Percentiles rank a stretch among this genome's conserved stretches.
These are phyloP conservation scores for Chymomyza procnemis DNA, from an alignment of 2,888 invertebrate genomes.

Conservation along the genomic window DNA sequence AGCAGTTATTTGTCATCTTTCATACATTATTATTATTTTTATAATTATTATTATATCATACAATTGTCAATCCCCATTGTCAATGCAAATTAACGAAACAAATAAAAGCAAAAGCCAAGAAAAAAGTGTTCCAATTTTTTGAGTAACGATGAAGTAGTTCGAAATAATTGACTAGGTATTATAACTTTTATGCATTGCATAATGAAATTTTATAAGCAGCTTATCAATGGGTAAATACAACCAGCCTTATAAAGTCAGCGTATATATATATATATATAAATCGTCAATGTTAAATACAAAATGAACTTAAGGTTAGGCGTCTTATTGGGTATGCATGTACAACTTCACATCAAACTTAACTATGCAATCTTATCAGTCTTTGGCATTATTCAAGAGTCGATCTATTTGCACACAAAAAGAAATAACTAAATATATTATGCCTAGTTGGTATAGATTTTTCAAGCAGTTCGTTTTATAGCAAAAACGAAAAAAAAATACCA, in stretches of 20 bases:
- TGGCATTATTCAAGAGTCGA: conserved; percentile 22
- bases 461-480: not conserved
- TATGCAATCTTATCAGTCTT: conserved; percentile 55
- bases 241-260: not conserved
- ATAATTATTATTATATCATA: not conserved
- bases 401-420: conserved; percentile 22
- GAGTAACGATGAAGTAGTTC: no score
- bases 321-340: conserved; percentile 9
- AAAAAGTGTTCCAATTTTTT: no score
- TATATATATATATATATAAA: conserved; percentile 20
- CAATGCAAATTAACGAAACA: no score
- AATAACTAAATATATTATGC: conserved; percentile 8
- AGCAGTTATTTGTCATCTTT: not conserved
- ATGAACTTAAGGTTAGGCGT: conserved; percentile 34
- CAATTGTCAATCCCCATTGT: no score
- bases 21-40: not conserved
- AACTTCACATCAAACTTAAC: not conserved
- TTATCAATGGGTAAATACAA: conserved; percentile 40
- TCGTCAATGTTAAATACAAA: conserved; percentile 27
- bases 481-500: not conserved
- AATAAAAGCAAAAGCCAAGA: no score
- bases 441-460: not conserved
- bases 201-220: conserved; percentile 36
- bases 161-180: not conserved
- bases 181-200: conserved; percentile 40